Base-by-base conservation (phyloP, 2,888 invertebrate genomes). In the Mesochorus sp. region DNA sequence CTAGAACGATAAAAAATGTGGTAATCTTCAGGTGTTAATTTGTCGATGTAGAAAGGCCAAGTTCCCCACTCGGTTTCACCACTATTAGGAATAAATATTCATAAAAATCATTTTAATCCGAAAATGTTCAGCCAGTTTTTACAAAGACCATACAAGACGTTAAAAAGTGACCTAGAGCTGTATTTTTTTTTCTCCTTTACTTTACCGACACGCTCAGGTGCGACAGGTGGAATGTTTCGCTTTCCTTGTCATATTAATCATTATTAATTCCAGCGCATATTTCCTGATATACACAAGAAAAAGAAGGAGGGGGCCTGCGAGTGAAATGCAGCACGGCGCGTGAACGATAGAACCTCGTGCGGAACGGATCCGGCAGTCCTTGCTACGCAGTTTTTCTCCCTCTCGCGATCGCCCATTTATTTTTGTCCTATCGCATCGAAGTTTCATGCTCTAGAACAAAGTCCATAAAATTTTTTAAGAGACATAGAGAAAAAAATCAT, bases 311-410 rank as follows among this genome's bases (percentile, higher is more conserved):
- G n/a, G n/a, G n/a, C n/a, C 39, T 31, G n/a, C 24, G 21, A 57
- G 73, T 49, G 66, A 74, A 77, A 57, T 62, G 67, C 67, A 12
- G 34, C 19, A 55, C 24, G 24, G 28, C 21, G 70, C n/a, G 17
- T 17, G 21, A 55, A 42, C 10, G 31, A 55, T 31, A 78, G 57
- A 55, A 62, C 53, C 51, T 68, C 55, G 73, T 49, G 70, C 70
- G 64, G 49, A 71, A 71, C 77, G 47, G 68, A 73, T 68, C 77
- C 26, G 24, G 66, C 59, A 12, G 74, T 70, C 78, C 78, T 78
- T 78, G 77, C 68, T 12, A 5, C 73, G 21, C 55, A 14, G 26
- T 59, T 57, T 26, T 61, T 78, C 57, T 49, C 39, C 31, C 19
- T 12, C 37, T 12, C 10, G 24, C 34, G 26, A 62, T 37, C 6